Evolutionary conservation across 2,888 invertebrate species (phyloP).

Genomic region (Nomada flava): DNA sequence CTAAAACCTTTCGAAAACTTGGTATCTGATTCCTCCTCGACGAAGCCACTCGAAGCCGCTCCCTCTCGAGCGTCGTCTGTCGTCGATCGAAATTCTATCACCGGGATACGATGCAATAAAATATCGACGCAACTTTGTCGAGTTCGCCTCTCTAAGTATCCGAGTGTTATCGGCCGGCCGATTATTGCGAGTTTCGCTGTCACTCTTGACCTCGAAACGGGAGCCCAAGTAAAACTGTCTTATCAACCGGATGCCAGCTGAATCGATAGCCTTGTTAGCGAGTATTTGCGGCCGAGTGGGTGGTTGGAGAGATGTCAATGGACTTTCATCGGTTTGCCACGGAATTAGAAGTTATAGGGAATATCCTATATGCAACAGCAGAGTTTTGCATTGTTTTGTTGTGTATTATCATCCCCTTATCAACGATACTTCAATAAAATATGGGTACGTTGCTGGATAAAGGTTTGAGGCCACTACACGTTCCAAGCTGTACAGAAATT

Average conservation of each 20-base stretch:
- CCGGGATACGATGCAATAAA: constrained; percentile 10
- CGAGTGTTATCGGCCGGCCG: constrained; percentile 9
- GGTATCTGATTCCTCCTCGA: too few relatives aligned
- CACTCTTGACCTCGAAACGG: constrained; percentile 33
- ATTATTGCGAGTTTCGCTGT: constrained; percentile 34
- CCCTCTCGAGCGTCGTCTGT: constrained; percentile 10
- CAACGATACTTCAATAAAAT: constrained; percentile 1
- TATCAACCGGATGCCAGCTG: constrained; percentile 29
- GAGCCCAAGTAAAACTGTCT: constrained; percentile 45
- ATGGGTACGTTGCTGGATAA: too few relatives aligned
- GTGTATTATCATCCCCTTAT: not conserved
- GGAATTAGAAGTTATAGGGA: constrained; percentile 57
- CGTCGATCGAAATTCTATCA: constrained; percentile 20
- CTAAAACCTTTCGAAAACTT: not conserved
- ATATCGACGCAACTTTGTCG: constrained; percentile 21
- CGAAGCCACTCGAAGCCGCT: constrained; percentile 4
- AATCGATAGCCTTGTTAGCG: constrained; percentile 56
- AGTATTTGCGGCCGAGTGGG: constrained; percentile 50
- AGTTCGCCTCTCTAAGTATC: not conserved
- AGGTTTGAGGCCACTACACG: not conserved
- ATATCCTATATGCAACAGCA: too few relatives aligned
- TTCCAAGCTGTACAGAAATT: too few relatives aligned
- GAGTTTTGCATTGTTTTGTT: constrained; percentile 9
- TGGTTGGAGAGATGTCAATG: constrained; percentile 49
- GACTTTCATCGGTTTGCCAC: constrained; percentile 49